These are phyloP conservation scores for Pollachius pollachius DNA, from an alignment of 2,113 vertebrate genomes.

Conservation along the genomic window DNA sequence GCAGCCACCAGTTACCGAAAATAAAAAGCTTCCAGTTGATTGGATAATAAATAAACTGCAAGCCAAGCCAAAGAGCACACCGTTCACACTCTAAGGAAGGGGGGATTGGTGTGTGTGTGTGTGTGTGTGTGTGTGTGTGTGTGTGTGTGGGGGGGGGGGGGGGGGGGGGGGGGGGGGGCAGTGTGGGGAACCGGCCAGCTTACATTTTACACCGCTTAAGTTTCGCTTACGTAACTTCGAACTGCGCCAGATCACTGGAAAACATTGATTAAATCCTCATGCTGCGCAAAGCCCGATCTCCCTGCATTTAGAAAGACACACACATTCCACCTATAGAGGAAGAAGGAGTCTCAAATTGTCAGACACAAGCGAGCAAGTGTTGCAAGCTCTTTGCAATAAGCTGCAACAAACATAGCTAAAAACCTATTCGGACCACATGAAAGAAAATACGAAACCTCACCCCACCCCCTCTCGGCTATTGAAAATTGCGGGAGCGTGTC, in stretches of 20 bases:
- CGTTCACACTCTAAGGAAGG: conserved; percentile 25
- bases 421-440: conserved; percentile 5
- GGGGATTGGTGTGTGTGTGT: too few species aligned
- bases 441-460: background rate
- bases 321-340: conserved; percentile 5
- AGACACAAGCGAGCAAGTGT: conserved; percentile 10
- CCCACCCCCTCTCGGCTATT: background rate
- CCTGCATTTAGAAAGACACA: background rate
- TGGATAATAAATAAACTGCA: conserved; percentile 55
- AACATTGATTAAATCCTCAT: conserved; percentile 19
- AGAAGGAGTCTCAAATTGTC: conserved; percentile 12
- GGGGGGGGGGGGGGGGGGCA: background rate
- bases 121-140: too few species aligned
- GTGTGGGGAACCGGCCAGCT: too few species aligned
- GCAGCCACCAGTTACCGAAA: conserved; percentile 29
- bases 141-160: background rate
- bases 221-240: background rate
- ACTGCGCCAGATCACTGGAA: conserved; percentile 6
- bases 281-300: background rate
- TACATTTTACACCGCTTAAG: too few species aligned
- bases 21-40: conserved; percentile 43
- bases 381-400: conserved; percentile 31
- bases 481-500: background rate
- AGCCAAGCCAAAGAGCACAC: conserved; percentile 32
- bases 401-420: conserved; percentile 3